These are phyloP conservation scores for Exocentrus adspersus DNA, from an alignment of 2,888 invertebrate genomes.

Conservation along the genomic window DNA sequence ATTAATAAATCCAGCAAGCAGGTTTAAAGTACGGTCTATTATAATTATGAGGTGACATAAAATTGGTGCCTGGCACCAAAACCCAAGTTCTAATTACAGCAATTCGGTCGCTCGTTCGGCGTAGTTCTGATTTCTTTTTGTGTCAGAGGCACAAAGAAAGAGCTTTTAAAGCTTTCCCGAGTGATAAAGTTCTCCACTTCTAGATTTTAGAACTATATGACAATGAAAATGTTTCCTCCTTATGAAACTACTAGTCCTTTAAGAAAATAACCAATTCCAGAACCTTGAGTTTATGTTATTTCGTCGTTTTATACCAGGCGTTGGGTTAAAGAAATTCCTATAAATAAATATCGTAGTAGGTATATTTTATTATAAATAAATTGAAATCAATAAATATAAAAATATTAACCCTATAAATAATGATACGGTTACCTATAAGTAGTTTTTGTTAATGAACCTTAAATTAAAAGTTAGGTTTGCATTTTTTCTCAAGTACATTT, in stretches of 20 bases:
- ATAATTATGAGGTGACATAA: constrained; percentile 32
- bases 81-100: constrained; percentile 35
- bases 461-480: too few relatives aligned
- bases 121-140: constrained; percentile 21
- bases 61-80: constrained; percentile 36
- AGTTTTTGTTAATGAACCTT: background rate
- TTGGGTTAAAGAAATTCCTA: too few relatives aligned
- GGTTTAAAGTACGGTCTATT: constrained; percentile 8
- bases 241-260: background rate
- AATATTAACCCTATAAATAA: constrained; percentile 16
- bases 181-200: constrained; percentile 19
- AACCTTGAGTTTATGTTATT: too few relatives aligned
- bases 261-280: too few relatives aligned
- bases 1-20: constrained; percentile 9
- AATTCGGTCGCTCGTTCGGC: constrained; percentile 26
- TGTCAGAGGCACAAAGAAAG: constrained; percentile 15
- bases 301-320: too few relatives aligned
- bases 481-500: too few relatives aligned
- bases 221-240: constrained; percentile 1
- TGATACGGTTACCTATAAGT: background rate
- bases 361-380: constrained; percentile 5
- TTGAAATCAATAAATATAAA: constrained; percentile 19
- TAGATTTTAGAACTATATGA: background rate
- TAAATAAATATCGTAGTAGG: too few relatives aligned
- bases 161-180: constrained; percentile 17